Percentiles rank a stretch among this genome's conserved stretches.
These are phyloP conservation scores for Sinocyclocheilus rhinocerous DNA, from an alignment of 2,113 vertebrate genomes.

Conservation along the genomic window DNA sequence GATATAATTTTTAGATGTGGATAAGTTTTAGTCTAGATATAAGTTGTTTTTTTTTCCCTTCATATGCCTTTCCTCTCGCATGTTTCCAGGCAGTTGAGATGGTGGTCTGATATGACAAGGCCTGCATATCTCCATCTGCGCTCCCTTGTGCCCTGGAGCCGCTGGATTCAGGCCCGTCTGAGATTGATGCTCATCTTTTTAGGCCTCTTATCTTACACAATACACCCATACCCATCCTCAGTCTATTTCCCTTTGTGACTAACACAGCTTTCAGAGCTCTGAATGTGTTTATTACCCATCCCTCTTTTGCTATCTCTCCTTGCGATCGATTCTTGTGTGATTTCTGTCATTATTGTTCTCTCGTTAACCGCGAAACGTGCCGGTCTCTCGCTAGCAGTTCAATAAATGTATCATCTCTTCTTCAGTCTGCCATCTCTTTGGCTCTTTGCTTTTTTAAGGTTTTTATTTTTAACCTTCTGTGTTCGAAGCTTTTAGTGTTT, in stretches of 20 bases:
- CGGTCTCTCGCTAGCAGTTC: too few relatives aligned
- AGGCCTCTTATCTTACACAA: constrained; percentile 38
- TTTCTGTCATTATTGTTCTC: too few relatives aligned
- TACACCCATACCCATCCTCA: background rate
- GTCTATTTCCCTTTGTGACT: background rate
- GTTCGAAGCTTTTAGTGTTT: too few relatives aligned
- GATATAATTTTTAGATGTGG: constrained; percentile 32
- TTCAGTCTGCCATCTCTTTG: too few relatives aligned
- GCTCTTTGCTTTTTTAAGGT: too few relatives aligned
- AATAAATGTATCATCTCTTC: too few relatives aligned
- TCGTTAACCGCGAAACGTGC: too few relatives aligned
- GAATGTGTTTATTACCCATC: constrained; percentile 1
- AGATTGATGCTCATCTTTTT: constrained; percentile 31
- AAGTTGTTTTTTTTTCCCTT: background rate
- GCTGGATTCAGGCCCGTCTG: background rate
- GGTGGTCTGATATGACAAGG: constrained; percentile 10
- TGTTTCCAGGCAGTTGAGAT: constrained; percentile 14
- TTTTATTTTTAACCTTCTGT: too few relatives aligned
- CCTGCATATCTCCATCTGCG: constrained; percentile 29
- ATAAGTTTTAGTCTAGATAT: background rate
- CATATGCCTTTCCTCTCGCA: constrained; percentile 21
- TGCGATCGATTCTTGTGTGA: background rate
- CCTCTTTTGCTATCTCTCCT: background rate
- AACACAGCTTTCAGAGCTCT: constrained; percentile 13
- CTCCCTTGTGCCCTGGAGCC: background rate